Percentiles rank a stretch among this genome's conserved stretches.
These are phyloP conservation scores for Pristionchus entomophagus DNA, from an alignment of 2,888 invertebrate species.

Conservation along the genomic window DNA sequence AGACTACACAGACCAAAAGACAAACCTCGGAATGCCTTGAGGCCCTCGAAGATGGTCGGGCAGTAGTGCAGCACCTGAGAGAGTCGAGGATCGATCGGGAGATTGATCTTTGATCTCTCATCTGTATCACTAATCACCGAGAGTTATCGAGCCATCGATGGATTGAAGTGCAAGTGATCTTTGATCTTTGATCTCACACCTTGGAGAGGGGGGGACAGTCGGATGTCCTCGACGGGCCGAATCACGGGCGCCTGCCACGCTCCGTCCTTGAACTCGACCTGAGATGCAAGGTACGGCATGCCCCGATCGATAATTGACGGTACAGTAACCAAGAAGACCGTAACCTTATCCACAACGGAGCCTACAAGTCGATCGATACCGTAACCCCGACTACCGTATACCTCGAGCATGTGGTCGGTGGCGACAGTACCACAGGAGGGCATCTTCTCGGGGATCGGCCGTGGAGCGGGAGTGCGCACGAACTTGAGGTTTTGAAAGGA, in stretches of 20 bases:
- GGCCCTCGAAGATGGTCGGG: slow-evolving; percentile 42
- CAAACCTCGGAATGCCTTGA: slow-evolving; percentile 45
- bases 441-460: no score
- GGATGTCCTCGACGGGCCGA: not conserved
- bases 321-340: not conserved
- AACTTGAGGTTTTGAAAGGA: slow-evolving; percentile 30
- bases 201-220: not conserved
- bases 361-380: not conserved
- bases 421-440: not conserved
- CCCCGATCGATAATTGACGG: not conserved
- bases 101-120: not conserved
- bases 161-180: no score
- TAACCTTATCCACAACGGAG: not conserved
- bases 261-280: slow-evolving; percentile 33
- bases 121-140: no score
- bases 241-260: slow-evolving; percentile 31
- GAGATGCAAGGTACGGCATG: not conserved
- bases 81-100: not conserved
- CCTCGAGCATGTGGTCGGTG: slow-evolving; percentile 35
- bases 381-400: not conserved
- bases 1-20: not conserved
- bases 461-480: not conserved
- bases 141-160: no score
- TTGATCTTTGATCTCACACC: not conserved
- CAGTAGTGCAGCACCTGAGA: slow-evolving; percentile 39